Evolutionary conservation across 2,888 invertebrate species (phyloP).

Genomic region (Eupithecia tripunctaria): DNA sequence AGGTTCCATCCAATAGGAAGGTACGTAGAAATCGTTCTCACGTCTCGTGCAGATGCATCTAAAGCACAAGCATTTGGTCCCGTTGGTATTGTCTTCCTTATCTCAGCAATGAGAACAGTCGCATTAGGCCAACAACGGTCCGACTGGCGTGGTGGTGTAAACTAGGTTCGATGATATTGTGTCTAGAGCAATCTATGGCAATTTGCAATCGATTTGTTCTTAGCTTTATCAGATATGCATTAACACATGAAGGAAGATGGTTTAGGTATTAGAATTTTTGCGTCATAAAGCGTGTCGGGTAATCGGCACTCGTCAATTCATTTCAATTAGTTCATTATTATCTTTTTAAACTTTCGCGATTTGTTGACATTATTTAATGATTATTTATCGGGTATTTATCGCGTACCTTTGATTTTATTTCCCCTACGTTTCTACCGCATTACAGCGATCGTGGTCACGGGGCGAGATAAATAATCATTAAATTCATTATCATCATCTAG

Average conservation of each 20-base stretch:
- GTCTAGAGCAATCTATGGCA: background rate
- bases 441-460: too few relatives aligned
- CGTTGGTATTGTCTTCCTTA: conserved; percentile 41
- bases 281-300: background rate
- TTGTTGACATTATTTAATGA: too few relatives aligned
- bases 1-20: too few relatives aligned
- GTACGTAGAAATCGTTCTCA: background rate
- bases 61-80: conserved; percentile 22
- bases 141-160: conserved; percentile 1
- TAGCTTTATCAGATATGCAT: background rate
- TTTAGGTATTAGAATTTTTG: background rate
- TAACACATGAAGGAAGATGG: background rate
- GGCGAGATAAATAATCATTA: too few relatives aligned
- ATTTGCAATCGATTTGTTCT: background rate
- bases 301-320: too few relatives aligned
- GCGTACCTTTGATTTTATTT: too few relatives aligned
- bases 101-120: conserved; percentile 34
- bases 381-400: too few relatives aligned
- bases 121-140: conserved; percentile 35
- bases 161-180: conserved; percentile 6
- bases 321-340: too few relatives aligned
- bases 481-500: too few relatives aligned
- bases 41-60: background rate
- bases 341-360: too few relatives aligned
- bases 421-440: too few relatives aligned